These are phyloP conservation scores for Habroteleia sp. DNA, from an alignment of 2,888 invertebrate species.

Conservation along the genomic window DNA sequence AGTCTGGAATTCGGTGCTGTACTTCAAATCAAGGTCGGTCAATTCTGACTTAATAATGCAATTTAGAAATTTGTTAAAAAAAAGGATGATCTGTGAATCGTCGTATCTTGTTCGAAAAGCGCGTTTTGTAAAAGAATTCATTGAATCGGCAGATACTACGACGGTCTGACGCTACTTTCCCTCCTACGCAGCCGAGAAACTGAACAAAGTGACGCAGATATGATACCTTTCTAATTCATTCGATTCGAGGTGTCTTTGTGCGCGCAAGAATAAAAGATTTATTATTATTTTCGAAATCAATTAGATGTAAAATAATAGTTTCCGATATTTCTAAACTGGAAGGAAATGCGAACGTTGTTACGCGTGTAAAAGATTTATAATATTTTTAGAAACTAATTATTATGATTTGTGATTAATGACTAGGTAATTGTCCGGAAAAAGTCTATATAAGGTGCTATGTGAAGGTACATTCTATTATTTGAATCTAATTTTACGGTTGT, in stretches of 20 bases:
- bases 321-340: too few species aligned
- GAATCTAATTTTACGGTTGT: too few species aligned
- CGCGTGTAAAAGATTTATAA: too few species aligned
- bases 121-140: conserved; percentile 12
- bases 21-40: too few species aligned
- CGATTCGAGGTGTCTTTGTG: conserved; percentile 51
- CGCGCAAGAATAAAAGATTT: conserved; percentile 31
- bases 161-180: conserved; percentile 72
- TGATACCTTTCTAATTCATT: conserved; percentile 76
- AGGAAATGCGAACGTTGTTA: too few species aligned
- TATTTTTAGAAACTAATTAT: too few species aligned
- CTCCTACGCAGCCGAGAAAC: conserved; percentile 73
- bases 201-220: conserved; percentile 42
- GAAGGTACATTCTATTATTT: too few species aligned
- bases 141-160: conserved; percentile 15
- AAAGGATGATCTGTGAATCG: conserved; percentile 13
- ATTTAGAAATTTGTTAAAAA: neutral
- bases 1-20: too few species aligned
- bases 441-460: too few species aligned
- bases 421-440: too few species aligned
- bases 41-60: too few species aligned
- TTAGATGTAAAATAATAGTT: conserved; percentile 6
- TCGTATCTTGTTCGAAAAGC: neutral
- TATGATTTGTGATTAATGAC: too few species aligned
- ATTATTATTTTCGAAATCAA: conserved; percentile 14